A percentile compares a stretch with the other conserved stretches of the same genome.
Evolutionary conservation across 2,888 invertebrate species (phyloP).

Genomic region (Yponomeuta cagnagella): DNA sequence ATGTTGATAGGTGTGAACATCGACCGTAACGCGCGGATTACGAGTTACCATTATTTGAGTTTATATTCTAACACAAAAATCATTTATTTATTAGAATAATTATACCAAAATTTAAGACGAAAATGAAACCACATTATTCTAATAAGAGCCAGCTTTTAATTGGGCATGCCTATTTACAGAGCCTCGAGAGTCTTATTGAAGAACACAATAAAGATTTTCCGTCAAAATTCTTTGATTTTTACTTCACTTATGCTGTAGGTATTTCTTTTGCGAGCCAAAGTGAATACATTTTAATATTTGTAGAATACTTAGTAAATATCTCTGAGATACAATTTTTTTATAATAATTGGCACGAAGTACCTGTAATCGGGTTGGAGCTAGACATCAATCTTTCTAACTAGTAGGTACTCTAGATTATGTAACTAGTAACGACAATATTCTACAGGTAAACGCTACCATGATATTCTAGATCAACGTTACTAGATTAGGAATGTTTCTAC

Average conservation of each 20-base stretch:
- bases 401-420: background rate
- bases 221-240: background rate
- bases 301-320: background rate
- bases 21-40: too few species aligned
- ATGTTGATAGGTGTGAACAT: too few species aligned
- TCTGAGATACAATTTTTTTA: background rate
- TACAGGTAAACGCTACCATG: too few species aligned
- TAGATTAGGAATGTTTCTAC: too few species aligned
- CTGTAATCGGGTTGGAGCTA: background rate
- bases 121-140: background rate
- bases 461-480: too few species aligned
- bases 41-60: too few species aligned
- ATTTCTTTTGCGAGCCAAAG: background rate
- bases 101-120: background rate
- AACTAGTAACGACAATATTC: background rate
- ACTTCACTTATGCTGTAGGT: background rate
- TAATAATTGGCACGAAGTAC: background rate
- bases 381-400: background rate
- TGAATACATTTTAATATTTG: background rate
- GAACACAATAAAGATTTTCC: background rate
- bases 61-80: too few species aligned
- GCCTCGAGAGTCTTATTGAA: background rate
- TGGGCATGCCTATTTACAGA: background rate
- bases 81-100: background rate
- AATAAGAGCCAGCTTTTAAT: slow-evolving; percentile 9